Base-by-base conservation (phyloP, 1,140 invertebrate genomes). In the Cyclargus thomasi region DNA sequence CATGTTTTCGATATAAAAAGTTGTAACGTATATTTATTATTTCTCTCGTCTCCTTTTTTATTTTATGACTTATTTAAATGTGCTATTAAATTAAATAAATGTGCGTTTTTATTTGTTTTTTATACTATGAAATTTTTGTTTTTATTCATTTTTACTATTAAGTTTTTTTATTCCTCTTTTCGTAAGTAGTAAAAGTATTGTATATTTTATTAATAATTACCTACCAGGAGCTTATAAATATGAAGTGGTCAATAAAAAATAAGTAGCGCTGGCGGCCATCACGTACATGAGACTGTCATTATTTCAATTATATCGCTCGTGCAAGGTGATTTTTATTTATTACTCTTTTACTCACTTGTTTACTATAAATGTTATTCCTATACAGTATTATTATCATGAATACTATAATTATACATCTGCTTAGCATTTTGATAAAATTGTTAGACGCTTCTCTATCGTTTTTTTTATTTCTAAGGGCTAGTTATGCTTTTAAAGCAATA, bases 281-380 rank as follows among this genome's bases (percentile, higher is more conserved):
- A 59, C 55, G 55, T 20, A 20, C 55, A 21, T 21, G 55, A 21
- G 55, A 59, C 55, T 59, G 17, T 59, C 5, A 59, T 59, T 59
- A 59, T 59, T 59, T 59, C 55, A 59, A 59, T 59, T 59, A 55
- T 59, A 59, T 47, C 39, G 10, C 39, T 47, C 39, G 39, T 29
- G 8, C 29, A 47, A 47, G 39, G 39, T 47, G 39, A 47, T 47
- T 47, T 47, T 47, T 47, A 47, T 39, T 39, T 39, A 39, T 39
- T 39, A 14, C 36, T 39, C 3, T 4, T 4, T 8, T 39, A 39
- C 11, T 39, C 7, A 35, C 29, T 35, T 35, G 29, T 35, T 35
- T 35, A 35, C 29, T 35, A 35, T 35, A 35, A 3, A 35, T 35
- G 29, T 35, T 35, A 35, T 35, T 35, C 8, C 29, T 35, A 35